Percentiles rank a stretch among this genome's conserved stretches.
phyloP scores from a whole-genome alignment of 2,888 invertebrate genomes.

The Aleiodes alternator region DNA sequence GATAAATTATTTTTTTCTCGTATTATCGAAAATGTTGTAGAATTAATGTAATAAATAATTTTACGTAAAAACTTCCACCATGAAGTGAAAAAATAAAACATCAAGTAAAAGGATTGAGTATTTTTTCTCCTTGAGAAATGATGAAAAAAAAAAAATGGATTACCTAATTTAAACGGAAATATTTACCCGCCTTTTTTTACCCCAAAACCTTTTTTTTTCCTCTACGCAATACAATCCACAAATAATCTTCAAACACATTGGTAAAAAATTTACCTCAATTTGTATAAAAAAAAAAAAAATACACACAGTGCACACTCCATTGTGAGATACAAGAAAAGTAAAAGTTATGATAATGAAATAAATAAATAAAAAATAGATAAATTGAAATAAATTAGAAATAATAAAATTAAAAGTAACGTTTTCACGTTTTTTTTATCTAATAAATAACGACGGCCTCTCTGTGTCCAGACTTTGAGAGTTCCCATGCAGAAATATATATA shows the following conservation, averaged over 20 bases:
- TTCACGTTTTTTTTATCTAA: conserved; percentile 18
- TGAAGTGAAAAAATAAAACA: conserved; percentile 5
- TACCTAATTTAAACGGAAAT: neutral
- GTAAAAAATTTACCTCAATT: conserved; percentile 30
- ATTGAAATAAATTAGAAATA: conserved; percentile 40
- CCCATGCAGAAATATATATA: conserved; percentile 63
- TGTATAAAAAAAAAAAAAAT: neutral
- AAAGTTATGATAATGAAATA: conserved; percentile 36
- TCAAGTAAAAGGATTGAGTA: neutral
- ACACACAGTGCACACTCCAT: conserved; percentile 50
- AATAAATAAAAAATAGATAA: conserved; percentile 35
- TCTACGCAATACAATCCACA: conserved; percentile 42
- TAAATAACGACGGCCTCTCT: conserved; percentile 66
- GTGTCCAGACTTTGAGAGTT: conserved; percentile 69
- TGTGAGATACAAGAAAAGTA: conserved; percentile 39
- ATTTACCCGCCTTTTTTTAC: neutral
- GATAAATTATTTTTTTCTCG: conserved; percentile 35
- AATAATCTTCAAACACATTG: conserved; percentile 26
- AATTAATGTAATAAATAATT: conserved; percentile 11
- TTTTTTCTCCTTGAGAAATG: neutral
- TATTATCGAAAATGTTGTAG: neutral
- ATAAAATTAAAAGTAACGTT: conserved; percentile 41
- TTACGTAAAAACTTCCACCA: conserved; percentile 16
- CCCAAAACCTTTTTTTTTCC: conserved; percentile 36
- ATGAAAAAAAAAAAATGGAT: conserved; percentile 21